Conservation (phyloP, 1,140 invertebrate species). For the fruit fly (Drosophila melanogaster) region DNA sequence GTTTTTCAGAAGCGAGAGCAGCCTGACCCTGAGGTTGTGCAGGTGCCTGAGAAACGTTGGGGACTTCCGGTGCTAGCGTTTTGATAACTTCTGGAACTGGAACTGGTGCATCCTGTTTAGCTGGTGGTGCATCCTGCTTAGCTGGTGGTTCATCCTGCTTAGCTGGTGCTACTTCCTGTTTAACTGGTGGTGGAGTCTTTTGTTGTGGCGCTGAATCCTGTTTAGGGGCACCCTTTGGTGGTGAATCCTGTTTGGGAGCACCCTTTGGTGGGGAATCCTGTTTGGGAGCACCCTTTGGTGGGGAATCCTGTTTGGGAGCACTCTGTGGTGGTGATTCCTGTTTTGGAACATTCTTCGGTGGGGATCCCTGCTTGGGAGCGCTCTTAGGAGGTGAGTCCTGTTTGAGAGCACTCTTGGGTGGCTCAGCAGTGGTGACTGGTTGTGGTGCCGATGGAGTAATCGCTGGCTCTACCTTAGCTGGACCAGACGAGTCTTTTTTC, state of each 20-base stretch:
- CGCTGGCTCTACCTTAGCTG: conserved; percentile 25
- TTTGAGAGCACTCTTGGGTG: not conserved
- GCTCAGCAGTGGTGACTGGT: not conserved
- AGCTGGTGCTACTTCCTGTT: conserved; percentile 12
- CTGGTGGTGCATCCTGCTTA: not conserved
- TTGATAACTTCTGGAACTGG: not conserved
- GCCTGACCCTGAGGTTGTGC: not conserved
- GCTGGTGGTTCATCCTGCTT: not conserved
- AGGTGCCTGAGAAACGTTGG: not conserved
- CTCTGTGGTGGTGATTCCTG: conserved; percentile 4
- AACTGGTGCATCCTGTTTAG: not conserved
- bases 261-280: not conserved
- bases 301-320: conserved; percentile 4
- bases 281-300: not conserved
- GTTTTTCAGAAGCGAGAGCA: not conserved
- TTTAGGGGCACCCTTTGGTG: conserved; percentile 2
- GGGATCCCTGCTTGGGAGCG: conserved; percentile 5
- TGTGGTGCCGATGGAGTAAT: not conserved
- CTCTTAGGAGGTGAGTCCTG: not conserved
- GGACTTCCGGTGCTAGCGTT: not conserved
- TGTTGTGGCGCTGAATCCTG: not conserved
- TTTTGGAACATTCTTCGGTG: not conserved
- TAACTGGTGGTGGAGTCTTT: conserved; percentile 2
- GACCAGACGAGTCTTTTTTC: conserved; percentile 4
- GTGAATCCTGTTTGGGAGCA: conserved; percentile 5